These are phyloP conservation scores for Tiliacea aurago DNA, from an alignment of 2,888 invertebrate genomes.

Conservation along the genomic window DNA sequence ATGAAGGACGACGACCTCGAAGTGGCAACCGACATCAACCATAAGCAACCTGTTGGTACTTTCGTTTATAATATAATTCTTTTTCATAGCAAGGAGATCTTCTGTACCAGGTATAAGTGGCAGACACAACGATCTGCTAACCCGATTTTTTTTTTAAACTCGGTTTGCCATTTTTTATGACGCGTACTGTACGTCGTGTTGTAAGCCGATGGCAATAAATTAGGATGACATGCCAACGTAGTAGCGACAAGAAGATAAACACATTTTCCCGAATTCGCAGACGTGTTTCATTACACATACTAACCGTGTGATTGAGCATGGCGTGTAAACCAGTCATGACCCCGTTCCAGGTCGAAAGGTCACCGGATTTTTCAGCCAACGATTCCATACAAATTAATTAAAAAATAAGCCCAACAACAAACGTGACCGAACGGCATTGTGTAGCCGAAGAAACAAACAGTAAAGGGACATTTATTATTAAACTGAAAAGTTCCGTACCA, in stretches of 20 bases:
- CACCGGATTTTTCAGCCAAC: conserved; percentile 29
- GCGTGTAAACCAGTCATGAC: conserved; percentile 6
- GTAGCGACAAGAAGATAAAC: conserved; percentile 15
- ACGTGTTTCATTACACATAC: conserved; percentile 34
- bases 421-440: conserved; percentile 35
- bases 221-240: neutral
- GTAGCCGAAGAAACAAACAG: conserved; percentile 35
- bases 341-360: conserved; percentile 15
- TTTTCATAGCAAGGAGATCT: conserved; percentile 13
- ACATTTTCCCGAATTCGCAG: conserved; percentile 11
- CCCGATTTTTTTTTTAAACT: neutral
- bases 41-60: conserved; percentile 86
- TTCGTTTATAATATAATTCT: conserved; percentile 67
- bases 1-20: conserved; percentile 86
- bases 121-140: neutral
- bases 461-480: conserved; percentile 49
- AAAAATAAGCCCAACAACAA: conserved; percentile 43
- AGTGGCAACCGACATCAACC: conserved; percentile 83
- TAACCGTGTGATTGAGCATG: conserved; percentile 37
- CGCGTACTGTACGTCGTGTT: neutral
- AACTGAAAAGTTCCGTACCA: conserved; percentile 30
- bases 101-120: no score
- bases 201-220: conserved; percentile 25
- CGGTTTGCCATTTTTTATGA: neutral
- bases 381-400: conserved; percentile 42